These are phyloP conservation scores for Kryptopterus vitreolus DNA, from an alignment of 2,797 vertebrate genomes.

Conservation along the genomic window DNA sequence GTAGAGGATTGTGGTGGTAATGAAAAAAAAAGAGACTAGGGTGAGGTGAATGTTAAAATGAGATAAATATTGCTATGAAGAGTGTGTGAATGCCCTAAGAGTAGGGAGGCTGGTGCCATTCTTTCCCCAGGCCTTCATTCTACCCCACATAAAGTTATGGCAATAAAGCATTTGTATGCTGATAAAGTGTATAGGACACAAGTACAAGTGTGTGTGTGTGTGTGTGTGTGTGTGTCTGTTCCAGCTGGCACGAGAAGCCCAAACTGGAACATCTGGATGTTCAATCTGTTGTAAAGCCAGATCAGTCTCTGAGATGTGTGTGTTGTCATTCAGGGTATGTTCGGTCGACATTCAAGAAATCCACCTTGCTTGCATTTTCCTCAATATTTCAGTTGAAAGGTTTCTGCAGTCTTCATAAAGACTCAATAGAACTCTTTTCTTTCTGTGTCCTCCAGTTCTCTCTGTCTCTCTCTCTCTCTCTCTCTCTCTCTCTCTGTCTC, in stretches of 20 bases:
- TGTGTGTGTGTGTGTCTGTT: too few relatives aligned
- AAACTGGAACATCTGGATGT: slow-evolving; percentile 18
- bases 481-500: slow-evolving; percentile 19
- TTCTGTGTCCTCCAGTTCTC: slow-evolving; percentile 8
- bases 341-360: not conserved
- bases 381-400: not conserved
- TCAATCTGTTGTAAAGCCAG: not conserved
- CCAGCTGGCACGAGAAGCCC: slow-evolving; percentile 23
- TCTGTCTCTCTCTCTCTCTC: slow-evolving; percentile 18
- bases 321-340: not conserved
- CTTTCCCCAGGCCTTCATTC: slow-evolving; percentile 31
- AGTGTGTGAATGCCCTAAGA: slow-evolving; percentile 52
- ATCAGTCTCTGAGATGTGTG: not conserved
- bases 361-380: not conserved
- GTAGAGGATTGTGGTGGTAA: slow-evolving; percentile 64
- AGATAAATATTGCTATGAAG: slow-evolving; percentile 57
- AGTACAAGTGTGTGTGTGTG: slow-evolving; percentile 17
- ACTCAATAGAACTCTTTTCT: not conserved
- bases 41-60: slow-evolving; percentile 66
- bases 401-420: not conserved
- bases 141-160: slow-evolving; percentile 37
- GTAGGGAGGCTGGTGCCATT: slow-evolving; percentile 36
- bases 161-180: slow-evolving; percentile 48
- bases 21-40: slow-evolving; percentile 60
- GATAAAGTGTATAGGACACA: slow-evolving; percentile 44